These are phyloP conservation scores for Nephrotoma flavescens DNA, from an alignment of 2,888 invertebrate species.

Conservation along the genomic window DNA sequence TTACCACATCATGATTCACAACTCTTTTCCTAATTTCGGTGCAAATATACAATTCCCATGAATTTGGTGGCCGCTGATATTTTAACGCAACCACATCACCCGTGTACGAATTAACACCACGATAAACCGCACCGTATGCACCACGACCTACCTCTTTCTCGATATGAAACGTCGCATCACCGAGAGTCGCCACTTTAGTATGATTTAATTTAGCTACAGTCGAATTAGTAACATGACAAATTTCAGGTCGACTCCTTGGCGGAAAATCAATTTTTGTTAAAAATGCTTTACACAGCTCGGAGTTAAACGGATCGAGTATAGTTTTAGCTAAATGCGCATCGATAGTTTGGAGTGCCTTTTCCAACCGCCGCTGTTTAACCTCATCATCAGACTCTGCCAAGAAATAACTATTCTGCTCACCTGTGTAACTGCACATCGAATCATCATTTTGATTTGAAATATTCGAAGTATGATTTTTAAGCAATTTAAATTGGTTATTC, in stretches of 20 bases:
- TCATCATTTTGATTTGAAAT: slow-evolving; percentile 18
- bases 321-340: slow-evolving; percentile 26
- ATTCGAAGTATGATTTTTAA: slow-evolving; percentile 13
- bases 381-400: slow-evolving; percentile 28
- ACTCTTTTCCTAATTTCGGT: slow-evolving; percentile 64
- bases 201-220: slow-evolving; percentile 44
- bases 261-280: slow-evolving; percentile 62
- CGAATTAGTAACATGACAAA: slow-evolving; percentile 41
- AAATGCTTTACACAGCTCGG: slow-evolving; percentile 51
- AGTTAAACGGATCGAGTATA: slow-evolving; percentile 69
- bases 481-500: slow-evolving; percentile 8
- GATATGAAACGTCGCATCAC: slow-evolving; percentile 43
- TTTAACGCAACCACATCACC: slow-evolving; percentile 53
- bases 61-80: slow-evolving; percentile 76
- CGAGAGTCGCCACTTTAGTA: slow-evolving; percentile 36
- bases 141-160: slow-evolving; percentile 74
- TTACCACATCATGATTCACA: slow-evolving; percentile 39
- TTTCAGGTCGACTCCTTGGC: slow-evolving; percentile 40
- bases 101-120: slow-evolving; percentile 25
- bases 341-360: slow-evolving; percentile 27
- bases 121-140: slow-evolving; percentile 70
- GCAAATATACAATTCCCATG: slow-evolving; percentile 91
- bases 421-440: slow-evolving; percentile 25
- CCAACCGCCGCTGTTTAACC: slow-evolving; percentile 25
- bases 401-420: slow-evolving; percentile 31